phyloP scores from a whole-genome alignment of 2,888 invertebrate species.

The Polydrusus tereticollis region DNA sequence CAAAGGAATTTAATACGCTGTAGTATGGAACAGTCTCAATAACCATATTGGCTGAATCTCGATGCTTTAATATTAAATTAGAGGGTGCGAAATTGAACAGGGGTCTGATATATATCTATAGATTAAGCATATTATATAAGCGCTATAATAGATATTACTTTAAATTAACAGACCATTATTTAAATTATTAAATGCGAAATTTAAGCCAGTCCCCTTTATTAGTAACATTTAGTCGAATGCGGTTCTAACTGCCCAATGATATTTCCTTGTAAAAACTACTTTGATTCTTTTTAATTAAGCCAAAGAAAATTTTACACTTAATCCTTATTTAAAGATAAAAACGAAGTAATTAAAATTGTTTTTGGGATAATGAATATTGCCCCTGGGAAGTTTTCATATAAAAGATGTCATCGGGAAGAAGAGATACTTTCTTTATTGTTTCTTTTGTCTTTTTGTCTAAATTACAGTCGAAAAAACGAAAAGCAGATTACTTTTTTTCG shows the following conservation, averaged over 20 bases:
- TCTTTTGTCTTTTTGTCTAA: conserved; percentile 6
- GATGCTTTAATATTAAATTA: neutral
- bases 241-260: too few species aligned
- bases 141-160: too few species aligned
- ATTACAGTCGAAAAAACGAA: neutral
- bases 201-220: too few species aligned
- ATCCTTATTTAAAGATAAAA: conserved; percentile 5
- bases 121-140: neutral
- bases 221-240: too few species aligned
- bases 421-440: neutral
- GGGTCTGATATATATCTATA: neutral
- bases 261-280: too few species aligned
- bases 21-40: neutral
- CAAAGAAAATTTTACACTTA: neutral
- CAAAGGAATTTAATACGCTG: conserved; percentile 4
- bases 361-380: neutral
- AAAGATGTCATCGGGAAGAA: conserved; percentile 2
- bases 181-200: too few species aligned
- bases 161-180: too few species aligned
- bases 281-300: neutral
- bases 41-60: neutral
- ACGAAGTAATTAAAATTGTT: conserved; percentile 5
- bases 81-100: conserved; percentile 1
- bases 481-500: conserved; percentile 8
- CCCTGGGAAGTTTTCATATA: neutral